Base-by-base conservation (phyloP, 2,888 invertebrate species). In the Creontiades dilutus region DNA sequence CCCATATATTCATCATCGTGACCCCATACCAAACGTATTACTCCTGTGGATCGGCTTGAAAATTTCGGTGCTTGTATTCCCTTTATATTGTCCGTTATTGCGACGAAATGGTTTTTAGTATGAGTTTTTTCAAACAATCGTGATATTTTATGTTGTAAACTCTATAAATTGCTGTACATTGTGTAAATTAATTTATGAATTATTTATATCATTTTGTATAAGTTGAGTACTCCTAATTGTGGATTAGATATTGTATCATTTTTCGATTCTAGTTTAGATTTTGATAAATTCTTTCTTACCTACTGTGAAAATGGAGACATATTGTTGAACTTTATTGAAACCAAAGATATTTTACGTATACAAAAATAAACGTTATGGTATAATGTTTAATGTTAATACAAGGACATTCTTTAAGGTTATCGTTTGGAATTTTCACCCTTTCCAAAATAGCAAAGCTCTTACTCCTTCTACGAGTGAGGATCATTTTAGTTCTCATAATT, bases 271-370 rank as follows among this genome's bases (percentile, higher is more conserved):
- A 76, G 86, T 46, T 86, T 68, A 86, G 75, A 57, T 57, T 57
- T 85, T 86, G 68, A 68, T 68, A 68, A 68, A 23, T 68, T 68
- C 23, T 68, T 68, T 47, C n/a, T 61, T 48, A 13, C 28, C 46
- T 68, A 47, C n/a, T 80, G 88, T 55, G 88, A 88, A 78, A 78
- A 82, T 46, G 75, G 85, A 86, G 23, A 52, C 52, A 46, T 52
- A 68, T 90, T 89, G 90, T 90, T 90, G 90, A 87, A 84, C 78
- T 81, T 90, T 82, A 87, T 87, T 82, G 90, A 90, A 90, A 90
- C 90, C 90, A 90, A 90, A 90, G 90, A 90, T 90, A 90, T 90
- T 90, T 90, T 90, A 90, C 78, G 88, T 88, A 68, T 88, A 78
- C 55, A 48, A 85, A 87, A 88, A 27, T 55, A n/a, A 55, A 52